A percentile compares a stretch with the other conserved stretches of the same genome.
Conservation (phyloP, 2,113 vertebrate genomes). For the Sigmodon hispidus region DNA sequence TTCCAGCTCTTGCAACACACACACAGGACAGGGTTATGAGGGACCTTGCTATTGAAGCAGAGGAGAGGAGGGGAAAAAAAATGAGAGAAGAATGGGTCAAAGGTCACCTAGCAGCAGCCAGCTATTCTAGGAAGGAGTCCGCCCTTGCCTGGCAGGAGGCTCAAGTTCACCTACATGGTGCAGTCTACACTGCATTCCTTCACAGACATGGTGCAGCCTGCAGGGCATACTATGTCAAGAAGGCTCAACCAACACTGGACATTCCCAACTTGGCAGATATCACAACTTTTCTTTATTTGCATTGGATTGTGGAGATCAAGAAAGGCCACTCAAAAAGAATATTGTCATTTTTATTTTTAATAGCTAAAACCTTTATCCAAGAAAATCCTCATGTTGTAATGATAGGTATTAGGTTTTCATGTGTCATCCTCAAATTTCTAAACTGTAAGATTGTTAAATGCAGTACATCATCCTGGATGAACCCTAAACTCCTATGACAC, state of each 20-base stretch:
- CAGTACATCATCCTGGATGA: not conserved
- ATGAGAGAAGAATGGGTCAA: slow-evolving; percentile 23
- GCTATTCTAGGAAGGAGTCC: slow-evolving; percentile 57
- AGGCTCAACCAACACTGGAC: not conserved
- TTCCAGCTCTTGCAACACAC: slow-evolving; percentile 71
- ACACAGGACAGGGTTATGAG: not conserved
- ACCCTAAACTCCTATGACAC: not conserved
- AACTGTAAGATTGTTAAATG: not conserved
- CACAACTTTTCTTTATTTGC: not conserved
- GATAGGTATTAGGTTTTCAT: not conserved
- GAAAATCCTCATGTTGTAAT: not conserved
- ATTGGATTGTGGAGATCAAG: not conserved
- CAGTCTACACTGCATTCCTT: not conserved
- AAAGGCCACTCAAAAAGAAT: not conserved
- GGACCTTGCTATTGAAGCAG: not conserved
- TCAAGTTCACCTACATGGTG: not conserved
- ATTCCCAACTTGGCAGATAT: not conserved
- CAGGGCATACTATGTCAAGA: not conserved
- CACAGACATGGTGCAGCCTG: not conserved
- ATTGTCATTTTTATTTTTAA: not conserved
- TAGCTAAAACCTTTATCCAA: not conserved
- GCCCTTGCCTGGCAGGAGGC: not conserved
- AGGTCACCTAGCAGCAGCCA: slow-evolving; percentile 29
- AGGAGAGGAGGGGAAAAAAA: not conserved
- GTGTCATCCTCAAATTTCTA: not conserved